These are phyloP conservation scores for Osmerus eperlanus DNA, from an alignment of 2,113 vertebrate species.

Conservation along the genomic window DNA sequence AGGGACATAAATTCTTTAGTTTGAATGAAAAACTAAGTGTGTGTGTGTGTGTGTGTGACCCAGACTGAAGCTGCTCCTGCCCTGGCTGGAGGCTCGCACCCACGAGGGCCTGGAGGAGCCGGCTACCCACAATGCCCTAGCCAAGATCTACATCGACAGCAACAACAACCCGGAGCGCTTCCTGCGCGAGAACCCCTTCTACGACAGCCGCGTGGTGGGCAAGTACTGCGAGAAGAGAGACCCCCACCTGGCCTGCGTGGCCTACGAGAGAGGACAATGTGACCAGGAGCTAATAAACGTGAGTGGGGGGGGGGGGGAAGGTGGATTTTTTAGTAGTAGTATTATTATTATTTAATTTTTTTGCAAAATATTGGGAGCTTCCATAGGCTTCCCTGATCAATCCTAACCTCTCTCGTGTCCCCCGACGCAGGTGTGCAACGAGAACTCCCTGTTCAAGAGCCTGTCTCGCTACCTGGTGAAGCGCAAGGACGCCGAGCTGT, in stretches of 20 bases:
- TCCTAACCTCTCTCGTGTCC: background rate
- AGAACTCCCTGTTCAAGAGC: constrained; percentile 99
- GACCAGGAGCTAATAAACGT: constrained; percentile 97
- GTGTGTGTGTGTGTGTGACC: constrained; percentile 5
- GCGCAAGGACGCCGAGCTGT: constrained; percentile 93
- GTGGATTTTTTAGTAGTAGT: no score
- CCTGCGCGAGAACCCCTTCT: constrained; percentile 93
- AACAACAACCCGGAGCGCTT: constrained; percentile 99
- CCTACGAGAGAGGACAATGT: constrained; percentile 96
- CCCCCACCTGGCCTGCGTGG: constrained; percentile 96
- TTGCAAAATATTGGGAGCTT: no score
- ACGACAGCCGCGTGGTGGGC: constrained; percentile 96
- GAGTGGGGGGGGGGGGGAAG: constrained; percentile 48
- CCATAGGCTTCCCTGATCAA: no score
- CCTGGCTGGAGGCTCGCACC: constrained; percentile 96
- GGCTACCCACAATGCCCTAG: constrained; percentile 95
- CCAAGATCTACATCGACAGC: constrained; percentile 99
- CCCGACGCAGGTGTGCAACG: constrained; percentile 88
- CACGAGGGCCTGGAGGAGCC: constrained; percentile 98
- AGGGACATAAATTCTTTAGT: no score
- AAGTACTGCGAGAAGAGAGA: constrained; percentile 99
- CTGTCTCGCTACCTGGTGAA: constrained; percentile 95
- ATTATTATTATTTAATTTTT: no score
- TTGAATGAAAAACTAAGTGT: background rate
- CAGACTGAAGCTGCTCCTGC: constrained; percentile 93